These are phyloP conservation scores for Poeciliopsis prolifica DNA, from an alignment of 2,113 vertebrate genomes.

Conservation along the genomic window DNA sequence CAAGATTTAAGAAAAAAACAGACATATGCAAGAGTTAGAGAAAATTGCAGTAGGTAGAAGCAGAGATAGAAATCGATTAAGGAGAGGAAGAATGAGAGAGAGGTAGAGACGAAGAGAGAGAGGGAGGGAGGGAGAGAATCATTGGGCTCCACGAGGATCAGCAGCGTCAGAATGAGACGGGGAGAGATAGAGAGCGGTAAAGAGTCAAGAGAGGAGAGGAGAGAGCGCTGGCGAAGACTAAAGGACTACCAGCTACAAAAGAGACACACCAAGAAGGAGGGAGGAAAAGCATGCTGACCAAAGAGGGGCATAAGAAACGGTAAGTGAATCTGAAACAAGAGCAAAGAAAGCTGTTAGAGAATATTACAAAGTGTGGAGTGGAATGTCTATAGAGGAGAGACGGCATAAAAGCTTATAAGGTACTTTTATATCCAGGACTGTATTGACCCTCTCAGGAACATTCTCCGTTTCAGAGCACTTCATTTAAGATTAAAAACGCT, in stretches of 20 bases:
- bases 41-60: conserved; percentile 23
- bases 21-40: conserved; percentile 23
- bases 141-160: conserved; percentile 58
- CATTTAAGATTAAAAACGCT: conserved; percentile 46
- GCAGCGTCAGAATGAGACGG: conserved; percentile 66
- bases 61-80: conserved; percentile 33
- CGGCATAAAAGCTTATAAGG: conserved; percentile 7
- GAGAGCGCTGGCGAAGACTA: conserved; percentile 49
- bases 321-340: conserved; percentile 42
- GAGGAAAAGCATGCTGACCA: conserved; percentile 38
- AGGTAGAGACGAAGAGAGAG: conserved; percentile 27
- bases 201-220: conserved; percentile 43
- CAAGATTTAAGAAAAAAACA: background rate
- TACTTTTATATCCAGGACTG: conserved; percentile 14
- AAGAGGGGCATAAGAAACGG: conserved; percentile 47
- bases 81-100: conserved; percentile 10
- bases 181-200: conserved; percentile 56
- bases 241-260: conserved; percentile 60
- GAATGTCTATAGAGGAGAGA: conserved; percentile 30
- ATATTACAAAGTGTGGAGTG: conserved; percentile 23
- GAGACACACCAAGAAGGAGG: conserved; percentile 18
- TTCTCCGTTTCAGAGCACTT: conserved; percentile 34
- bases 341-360: conserved; percentile 33
- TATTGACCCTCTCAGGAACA: conserved; percentile 22
- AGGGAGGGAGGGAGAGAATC: conserved; percentile 60